Base-by-base conservation (phyloP, 2,888 invertebrate species). In the Parapristionchus giblindavisi region DNA sequence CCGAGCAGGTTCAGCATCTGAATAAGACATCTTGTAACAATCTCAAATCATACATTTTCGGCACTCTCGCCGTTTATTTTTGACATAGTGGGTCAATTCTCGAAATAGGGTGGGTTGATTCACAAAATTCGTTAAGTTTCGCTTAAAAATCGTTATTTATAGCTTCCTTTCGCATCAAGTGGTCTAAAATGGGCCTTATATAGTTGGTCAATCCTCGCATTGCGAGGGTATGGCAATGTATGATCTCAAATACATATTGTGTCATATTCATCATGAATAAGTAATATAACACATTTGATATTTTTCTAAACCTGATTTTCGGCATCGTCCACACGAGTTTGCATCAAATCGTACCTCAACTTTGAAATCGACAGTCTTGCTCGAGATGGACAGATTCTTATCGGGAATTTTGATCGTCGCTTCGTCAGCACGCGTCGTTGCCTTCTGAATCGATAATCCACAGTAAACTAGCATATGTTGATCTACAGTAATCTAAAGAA, bases 1-100 rank as follows among this genome's bases (percentile, higher is more conserved):
- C 97, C 96, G 89, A 93, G 93, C 91, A 78, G 91, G 90, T 82
- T 81, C n/a, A 84, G 51, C 76, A 87, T 83, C 81, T 86, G 58
- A 21, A 77, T 27, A 48, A 48, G 48, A 48, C 14, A 21, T 48
- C 17, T 48, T 48, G 48, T 48, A 48, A 48, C 14, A 48, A 21
- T 11, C 48, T 48, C n/a, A n/a, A n/a, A n/a, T n/a, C n/a, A n/a
- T n/a, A n/a, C n/a, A n/a, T n/a, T n/a, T n/a, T n/a, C n/a, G n/a
- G n/a, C n/a, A n/a, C n/a, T n/a, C n/a, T n/a, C n/a, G n/a, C n/a
- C n/a, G n/a, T n/a, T n/a, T n/a, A n/a, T n/a, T n/a, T n/a, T n/a
- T n/a, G n/a, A n/a, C n/a, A n/a, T n/a, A n/a, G n/a, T n/a, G n/a
- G n/a, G n/a, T n/a, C n/a, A n/a, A n/a, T n/a, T n/a, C n/a, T n/a